These are phyloP conservation scores for Toxotes jaculatrix DNA, from an alignment of 2,113 vertebrate species.

Conservation along the genomic window DNA sequence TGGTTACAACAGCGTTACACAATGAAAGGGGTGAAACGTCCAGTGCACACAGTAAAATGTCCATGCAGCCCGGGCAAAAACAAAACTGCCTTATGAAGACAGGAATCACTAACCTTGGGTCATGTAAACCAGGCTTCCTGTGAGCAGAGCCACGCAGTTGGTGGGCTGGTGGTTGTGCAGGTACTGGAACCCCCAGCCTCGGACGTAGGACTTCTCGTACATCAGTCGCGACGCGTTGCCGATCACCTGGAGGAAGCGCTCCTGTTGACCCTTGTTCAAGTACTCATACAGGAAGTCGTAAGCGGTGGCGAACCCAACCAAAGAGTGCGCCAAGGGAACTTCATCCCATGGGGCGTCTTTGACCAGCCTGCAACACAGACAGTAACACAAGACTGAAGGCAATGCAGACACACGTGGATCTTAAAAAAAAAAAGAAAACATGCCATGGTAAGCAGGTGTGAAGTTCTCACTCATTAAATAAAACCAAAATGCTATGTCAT, in stretches of 20 bases:
- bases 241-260: conserved; percentile 95
- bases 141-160: conserved; percentile 97
- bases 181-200: conserved; percentile 99
- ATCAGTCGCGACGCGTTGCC: conserved; percentile 94
- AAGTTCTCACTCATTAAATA: conserved; percentile 6
- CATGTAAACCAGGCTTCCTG: conserved; percentile 95
- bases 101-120: conserved; percentile 88
- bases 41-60: too few species aligned
- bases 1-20: too few species aligned
- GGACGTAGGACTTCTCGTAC: conserved; percentile 95
- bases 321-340: conserved; percentile 95
- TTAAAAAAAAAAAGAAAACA: background rate
- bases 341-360: conserved; percentile 99
- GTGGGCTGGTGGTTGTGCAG: conserved; percentile 99
- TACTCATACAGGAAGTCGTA: conserved; percentile 96
- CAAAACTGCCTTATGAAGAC: background rate
- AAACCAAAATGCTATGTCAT: conserved; percentile 26
- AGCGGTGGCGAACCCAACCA: conserved; percentile 97
- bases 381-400: background rate
- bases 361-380: conserved; percentile 89
- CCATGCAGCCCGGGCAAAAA: background rate
- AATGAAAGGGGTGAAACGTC: too few species aligned
- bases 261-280: conserved; percentile 92
- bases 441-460: background rate
- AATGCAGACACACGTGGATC: background rate